Conservation (phyloP, 1,140 invertebrate species). For the Augochlora pura region DNA sequence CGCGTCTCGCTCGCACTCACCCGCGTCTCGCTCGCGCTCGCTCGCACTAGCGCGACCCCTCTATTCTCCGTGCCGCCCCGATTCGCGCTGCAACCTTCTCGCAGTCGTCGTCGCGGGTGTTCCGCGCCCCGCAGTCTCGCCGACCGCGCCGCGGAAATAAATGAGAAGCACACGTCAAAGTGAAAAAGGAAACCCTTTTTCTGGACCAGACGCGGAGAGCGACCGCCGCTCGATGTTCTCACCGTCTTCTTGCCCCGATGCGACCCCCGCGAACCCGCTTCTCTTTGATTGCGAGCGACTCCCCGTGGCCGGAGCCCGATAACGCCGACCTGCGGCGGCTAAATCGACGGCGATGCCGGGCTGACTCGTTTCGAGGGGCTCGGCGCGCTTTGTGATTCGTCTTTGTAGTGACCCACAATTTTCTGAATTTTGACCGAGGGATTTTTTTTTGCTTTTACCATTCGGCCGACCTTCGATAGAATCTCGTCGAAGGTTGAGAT, state of each 20-base stretch:
- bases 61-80: slow-evolving; percentile 38
- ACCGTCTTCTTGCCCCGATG: slow-evolving; percentile 1
- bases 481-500: too few species aligned
- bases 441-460: too few species aligned
- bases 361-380: too few species aligned
- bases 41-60: slow-evolving; percentile 53
- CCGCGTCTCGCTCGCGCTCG: slow-evolving; percentile 30
- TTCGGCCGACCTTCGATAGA: too few species aligned
- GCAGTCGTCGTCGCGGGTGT: slow-evolving; percentile 16
- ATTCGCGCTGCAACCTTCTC: not conserved
- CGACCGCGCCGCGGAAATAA: slow-evolving; percentile 66
- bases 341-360: too few species aligned
- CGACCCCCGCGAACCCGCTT: slow-evolving; percentile 18
- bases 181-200: slow-evolving; percentile 55
- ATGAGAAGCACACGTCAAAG: slow-evolving; percentile 74
- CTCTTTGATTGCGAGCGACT: not conserved
- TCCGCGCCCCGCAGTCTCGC: slow-evolving; percentile 7
- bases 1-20: slow-evolving; percentile 32
- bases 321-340: too few species aligned
- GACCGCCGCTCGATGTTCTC: slow-evolving; percentile 16
- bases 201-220: not conserved
- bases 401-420: too few species aligned
- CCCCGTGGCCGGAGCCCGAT: not conserved
- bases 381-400: too few species aligned
- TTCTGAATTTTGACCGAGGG: too few species aligned